Conservation (phyloP, 2,888 invertebrate genomes). For the Himalopsyche japonica region DNA sequence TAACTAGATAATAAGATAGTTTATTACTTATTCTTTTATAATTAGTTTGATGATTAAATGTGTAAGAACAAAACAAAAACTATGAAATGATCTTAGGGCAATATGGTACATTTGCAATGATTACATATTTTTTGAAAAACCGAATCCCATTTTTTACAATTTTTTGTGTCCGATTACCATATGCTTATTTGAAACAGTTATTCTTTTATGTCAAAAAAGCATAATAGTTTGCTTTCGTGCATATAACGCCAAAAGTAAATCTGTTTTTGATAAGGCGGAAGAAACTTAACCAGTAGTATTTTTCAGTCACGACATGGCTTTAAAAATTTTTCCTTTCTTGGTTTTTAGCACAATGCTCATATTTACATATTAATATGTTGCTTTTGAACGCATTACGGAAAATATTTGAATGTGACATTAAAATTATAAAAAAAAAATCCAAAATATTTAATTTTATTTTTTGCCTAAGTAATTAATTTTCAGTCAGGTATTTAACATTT, state of each 20-base stretch:
- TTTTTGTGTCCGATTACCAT: no score
- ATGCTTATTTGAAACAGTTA: no score
- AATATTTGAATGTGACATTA: background rate
- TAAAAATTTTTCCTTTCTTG: background rate
- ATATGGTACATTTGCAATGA: no score
- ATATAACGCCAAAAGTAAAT: background rate
- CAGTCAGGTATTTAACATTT: no score
- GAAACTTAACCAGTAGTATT: background rate
- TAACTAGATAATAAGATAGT: no score
- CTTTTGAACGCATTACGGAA: background rate
- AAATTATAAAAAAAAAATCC: background rate
- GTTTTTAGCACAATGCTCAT: background rate
- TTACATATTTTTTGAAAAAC: no score
- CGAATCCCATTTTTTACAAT: no score
- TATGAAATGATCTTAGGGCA: no score
- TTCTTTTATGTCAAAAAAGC: background rate
- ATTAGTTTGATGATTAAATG: no score
- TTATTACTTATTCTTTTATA: no score
- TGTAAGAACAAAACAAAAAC: no score
- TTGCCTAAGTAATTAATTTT: background rate
- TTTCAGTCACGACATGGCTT: background rate
- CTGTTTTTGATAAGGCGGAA: background rate
- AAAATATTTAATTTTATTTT: background rate
- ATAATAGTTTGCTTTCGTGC: background rate
- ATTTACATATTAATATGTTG: background rate